Evolutionary conservation across 2,113 vertebrate species (phyloP), one percentile per base, ranked within the genome.

Genomic region (Pygoscelis antarcticus): DNA sequence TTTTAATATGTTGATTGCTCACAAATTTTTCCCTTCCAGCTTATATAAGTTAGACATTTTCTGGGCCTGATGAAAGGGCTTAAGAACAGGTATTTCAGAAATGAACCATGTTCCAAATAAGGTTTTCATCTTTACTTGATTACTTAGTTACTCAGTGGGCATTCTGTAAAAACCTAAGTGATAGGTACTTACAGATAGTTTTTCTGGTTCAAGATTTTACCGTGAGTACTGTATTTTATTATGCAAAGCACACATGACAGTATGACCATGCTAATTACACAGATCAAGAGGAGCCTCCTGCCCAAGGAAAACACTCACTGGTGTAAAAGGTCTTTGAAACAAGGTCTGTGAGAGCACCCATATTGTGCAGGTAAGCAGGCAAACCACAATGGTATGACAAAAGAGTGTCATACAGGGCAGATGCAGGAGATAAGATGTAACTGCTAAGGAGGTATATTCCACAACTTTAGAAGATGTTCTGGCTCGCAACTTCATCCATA

Each of bases 341-440:
- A 55, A 69, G n/a, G 40, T 57, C 36, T 64, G 16, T 52, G 44
- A 57, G 42, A 69, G 25, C 10, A 38, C 11, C 25, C 52, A 6
- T 15, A 4, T 10, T 22, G 38, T 9, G 13, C 62, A 64, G 42
- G 22, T 34, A 62, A 89, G 40, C 60, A 76, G 30, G 18, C 18
- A 34, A 49, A 62, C 9, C 25, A 15, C 1, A 0, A 22, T 2
- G n/a, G 7, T 36, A 3, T 32, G 46, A 49, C 11, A 46, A 44
- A 58, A 78, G 12, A 7, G 15, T 15, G n/a, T 44, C 66, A 49
- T 4, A 32, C 15, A 25, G 46, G 40, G 29, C 46, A 47, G 47
- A 36, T 20, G 30, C 30, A 62, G 21, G 49, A 78, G 47, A 18
- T 25, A 54, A 29, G 32, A 34, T 34, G 16, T 32, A 51, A 49